phyloP scores from a whole-genome alignment of 2,888 invertebrate species.

The Amphipoea oculea region DNA sequence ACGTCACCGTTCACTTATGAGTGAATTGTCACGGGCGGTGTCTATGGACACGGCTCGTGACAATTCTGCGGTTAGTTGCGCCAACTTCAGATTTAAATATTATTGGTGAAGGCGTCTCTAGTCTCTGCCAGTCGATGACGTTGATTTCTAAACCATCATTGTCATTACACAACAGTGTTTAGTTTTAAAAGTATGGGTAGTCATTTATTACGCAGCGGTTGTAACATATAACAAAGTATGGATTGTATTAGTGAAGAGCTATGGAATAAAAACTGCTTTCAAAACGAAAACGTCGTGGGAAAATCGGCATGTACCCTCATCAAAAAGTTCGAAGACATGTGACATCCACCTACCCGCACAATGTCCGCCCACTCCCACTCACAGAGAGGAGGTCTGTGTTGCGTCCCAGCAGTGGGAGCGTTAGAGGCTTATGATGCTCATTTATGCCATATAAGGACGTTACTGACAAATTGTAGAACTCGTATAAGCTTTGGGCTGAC shows the following conservation, averaged over 20 bases:
- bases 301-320: not conserved
- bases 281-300: not conserved
- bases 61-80: not conserved
- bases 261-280: not conserved
- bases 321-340: not conserved
- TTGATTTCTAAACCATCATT: not conserved
- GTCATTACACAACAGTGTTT: not conserved
- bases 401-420: not conserved
- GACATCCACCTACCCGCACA: too few relatives aligned
- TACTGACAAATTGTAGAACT: not conserved
- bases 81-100: not conserved
- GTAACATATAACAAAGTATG: not conserved
- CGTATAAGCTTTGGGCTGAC: not conserved
- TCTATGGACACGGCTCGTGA: not conserved
- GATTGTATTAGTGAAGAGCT: not conserved
- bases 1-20: not conserved
- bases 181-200: not conserved
- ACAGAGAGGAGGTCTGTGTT: not conserved
- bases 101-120: not conserved
- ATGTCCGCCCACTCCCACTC: not conserved
- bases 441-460: not conserved
- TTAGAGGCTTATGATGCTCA: not conserved
- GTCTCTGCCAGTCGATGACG: not conserved
- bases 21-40: too few relatives aligned
- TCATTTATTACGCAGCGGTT: not conserved